Base-by-base conservation (phyloP, 1,140 invertebrate species). In the Drosophila paulistorum region DNA sequence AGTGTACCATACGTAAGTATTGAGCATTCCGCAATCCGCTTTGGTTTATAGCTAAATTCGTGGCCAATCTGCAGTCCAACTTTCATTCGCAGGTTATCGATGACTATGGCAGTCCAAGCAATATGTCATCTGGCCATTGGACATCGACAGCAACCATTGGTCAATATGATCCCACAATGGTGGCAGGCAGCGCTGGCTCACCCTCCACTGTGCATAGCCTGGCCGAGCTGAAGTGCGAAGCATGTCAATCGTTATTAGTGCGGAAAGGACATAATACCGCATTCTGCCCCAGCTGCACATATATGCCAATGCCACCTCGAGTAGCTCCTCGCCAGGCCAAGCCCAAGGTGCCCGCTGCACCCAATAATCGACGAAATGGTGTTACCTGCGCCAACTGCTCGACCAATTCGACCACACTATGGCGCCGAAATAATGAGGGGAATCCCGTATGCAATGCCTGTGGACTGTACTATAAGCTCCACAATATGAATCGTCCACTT, bases 401-500 rank as follows among this genome's bases (percentile, higher is more conserved):
- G 65, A 98, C 98, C 1, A 94, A 92, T n/a, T 96, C 95, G 1
- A 98, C 98, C 13, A 98, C 97, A 2, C 93, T 99, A 64, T 99
- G 98, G 98, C 94, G 97, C 74, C 94, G 97, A 79, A 98, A 98
- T 93, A 93, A 95, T 54, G 93, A 95, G 61, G 97, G 97, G 9
- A 97, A 98, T 92, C 96, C 97, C 3, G 97, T 98, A 6, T 98
- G 98, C 93, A 98, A 98, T 92, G 98, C 98, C 5, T 99, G 98
- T 91, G 98, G 98, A 2, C 94, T 98, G 5, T 99, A 98, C 93
- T 98, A 92, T 93, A 98, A 98, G 93, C 93, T 98, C 69, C 98
- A 99, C 92, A 95, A 95, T 67, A 96, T 99, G 80, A 96, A 96
- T 82, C 93, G 97, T 23, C 98, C 98, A 1, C 89, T 96, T n/a